Conservation (phyloP, 1,140 invertebrate species). For the Medauroidea extradentata region DNA sequence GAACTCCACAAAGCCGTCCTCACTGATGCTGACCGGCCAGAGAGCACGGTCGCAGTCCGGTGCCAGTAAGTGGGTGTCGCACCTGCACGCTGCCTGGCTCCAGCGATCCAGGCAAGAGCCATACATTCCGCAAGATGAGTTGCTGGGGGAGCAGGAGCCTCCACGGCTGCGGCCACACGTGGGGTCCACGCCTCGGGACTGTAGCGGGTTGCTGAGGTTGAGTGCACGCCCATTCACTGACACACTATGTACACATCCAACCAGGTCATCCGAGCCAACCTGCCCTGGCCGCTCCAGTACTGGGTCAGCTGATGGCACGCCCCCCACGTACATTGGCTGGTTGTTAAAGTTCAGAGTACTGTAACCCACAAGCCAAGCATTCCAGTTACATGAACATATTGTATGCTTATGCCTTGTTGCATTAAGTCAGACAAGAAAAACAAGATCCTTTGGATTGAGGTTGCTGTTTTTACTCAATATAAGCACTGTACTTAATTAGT, state of each 20-base stretch:
- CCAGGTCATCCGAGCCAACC: conserved; percentile 84
- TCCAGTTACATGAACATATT: too few species aligned
- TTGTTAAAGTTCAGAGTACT: conserved; percentile 91
- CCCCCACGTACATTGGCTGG: conserved; percentile 79
- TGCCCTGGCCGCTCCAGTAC: conserved; percentile 82
- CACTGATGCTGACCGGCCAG: conserved; percentile 70
- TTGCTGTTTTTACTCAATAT: too few species aligned
- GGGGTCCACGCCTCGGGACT: conserved; percentile 63
- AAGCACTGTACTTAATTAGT: too few species aligned
- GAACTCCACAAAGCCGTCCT: conserved; percentile 68
- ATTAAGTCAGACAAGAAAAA: too few species aligned
- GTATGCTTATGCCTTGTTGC: too few species aligned
- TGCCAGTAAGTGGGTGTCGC: conserved; percentile 47
- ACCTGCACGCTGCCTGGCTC: conserved; percentile 4
- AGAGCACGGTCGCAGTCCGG: conserved; percentile 74
- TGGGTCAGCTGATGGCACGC: conserved; percentile 74
- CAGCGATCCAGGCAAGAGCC: not conserved
- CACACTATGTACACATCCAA: conserved; percentile 89
- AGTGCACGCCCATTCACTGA: conserved; percentile 76
- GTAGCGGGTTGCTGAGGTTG: conserved; percentile 71
- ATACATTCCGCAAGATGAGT: conserved; percentile 17
- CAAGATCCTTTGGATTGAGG: too few species aligned
- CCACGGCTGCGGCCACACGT: conserved; percentile 63
- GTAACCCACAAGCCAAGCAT: conserved; percentile 38
- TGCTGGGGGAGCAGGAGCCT: conserved; percentile 50